A percentile compares a stretch with the other conserved stretches of the same genome.
Evolutionary conservation across 1,140 invertebrate genomes (phyloP).

Genomic region (Drosophila nigromelanica): DNA sequence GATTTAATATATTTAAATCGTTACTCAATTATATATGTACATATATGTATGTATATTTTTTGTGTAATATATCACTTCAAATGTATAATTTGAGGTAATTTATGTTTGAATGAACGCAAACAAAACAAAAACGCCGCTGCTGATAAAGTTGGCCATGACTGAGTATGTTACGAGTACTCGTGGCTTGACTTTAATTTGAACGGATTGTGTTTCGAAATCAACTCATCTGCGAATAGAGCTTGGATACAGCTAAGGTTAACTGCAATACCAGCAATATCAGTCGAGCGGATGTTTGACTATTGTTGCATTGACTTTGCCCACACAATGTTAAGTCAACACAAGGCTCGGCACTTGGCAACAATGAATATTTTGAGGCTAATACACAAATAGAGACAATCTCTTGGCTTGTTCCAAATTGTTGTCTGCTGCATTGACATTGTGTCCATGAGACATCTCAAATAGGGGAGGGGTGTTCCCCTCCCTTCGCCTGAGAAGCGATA

Average conservation of each 20-base stretch:
- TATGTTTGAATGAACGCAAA: not conserved
- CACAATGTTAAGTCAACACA: constrained; percentile 30
- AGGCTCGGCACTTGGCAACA: constrained; percentile 9
- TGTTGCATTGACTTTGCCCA: constrained; percentile 29
- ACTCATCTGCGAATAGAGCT: not conserved
- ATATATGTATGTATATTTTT: not conserved
- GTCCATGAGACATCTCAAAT: constrained; percentile 5
- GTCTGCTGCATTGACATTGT: constrained; percentile 20
- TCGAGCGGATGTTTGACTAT: constrained; percentile 28
- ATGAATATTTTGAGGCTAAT: constrained; percentile 7
- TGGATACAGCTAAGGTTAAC: constrained; percentile 15
- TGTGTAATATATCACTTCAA: not conserved
- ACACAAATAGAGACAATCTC: constrained; percentile 13
- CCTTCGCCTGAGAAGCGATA: not conserved
- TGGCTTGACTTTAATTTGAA: constrained; percentile 1
- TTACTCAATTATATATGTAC: not conserved
- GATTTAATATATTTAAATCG: too few relatives aligned
- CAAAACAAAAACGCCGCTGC: not conserved
- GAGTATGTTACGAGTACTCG: not conserved
- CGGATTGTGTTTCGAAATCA: not conserved
- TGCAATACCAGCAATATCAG: constrained; percentile 10
- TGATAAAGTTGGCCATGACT: constrained; percentile 1
- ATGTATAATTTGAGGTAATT: not conserved
- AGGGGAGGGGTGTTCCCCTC: too few relatives aligned
- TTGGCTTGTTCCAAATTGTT: constrained; percentile 10